Evolutionary conservation across 2,888 invertebrate species (phyloP).

Genomic region (Microctonus aethiopoides): DNA sequence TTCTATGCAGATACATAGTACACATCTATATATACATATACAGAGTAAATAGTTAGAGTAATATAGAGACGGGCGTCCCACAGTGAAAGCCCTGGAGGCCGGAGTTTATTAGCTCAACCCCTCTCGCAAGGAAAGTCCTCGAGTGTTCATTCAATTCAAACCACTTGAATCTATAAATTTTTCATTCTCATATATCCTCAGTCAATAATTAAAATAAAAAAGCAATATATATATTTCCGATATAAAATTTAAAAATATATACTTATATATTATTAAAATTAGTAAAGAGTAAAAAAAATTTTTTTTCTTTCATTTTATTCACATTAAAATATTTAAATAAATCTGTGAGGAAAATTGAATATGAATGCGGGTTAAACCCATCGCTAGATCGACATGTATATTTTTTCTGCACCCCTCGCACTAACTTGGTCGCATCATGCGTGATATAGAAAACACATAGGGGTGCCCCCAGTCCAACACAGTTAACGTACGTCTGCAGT

Average conservation of each 20-base stretch:
- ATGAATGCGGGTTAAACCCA: conserved; percentile 18
- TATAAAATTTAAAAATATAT: too few relatives aligned
- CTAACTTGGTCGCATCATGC: conserved; percentile 38
- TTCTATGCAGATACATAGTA: conserved; percentile 32
- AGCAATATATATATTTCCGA: too few relatives aligned
- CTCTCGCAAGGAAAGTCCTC: conserved; percentile 42
- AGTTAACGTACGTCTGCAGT: conserved; percentile 28
- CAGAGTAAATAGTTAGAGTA: neutral
- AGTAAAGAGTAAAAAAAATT: neutral
- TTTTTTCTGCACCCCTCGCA: conserved; percentile 36
- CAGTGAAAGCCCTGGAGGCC: conserved; percentile 48
- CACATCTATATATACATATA: too few relatives aligned
- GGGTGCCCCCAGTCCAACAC: conserved; percentile 47
- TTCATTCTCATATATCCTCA: neutral
- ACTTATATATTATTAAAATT: neutral
- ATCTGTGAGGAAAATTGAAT: neutral
- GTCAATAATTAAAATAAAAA: too few relatives aligned
- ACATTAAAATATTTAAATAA: too few relatives aligned
- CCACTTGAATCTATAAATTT: neutral
- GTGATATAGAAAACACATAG: conserved; percentile 49
- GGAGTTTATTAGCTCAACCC: conserved; percentile 59
- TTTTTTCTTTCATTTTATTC: too few relatives aligned
- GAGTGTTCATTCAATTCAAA: conserved; percentile 19
- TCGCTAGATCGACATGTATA: conserved; percentile 32
- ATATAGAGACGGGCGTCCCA: conserved; percentile 38